Evolutionary conservation across 1,140 invertebrate species (phyloP).

Genomic region (Helicoverpa zea): DNA sequence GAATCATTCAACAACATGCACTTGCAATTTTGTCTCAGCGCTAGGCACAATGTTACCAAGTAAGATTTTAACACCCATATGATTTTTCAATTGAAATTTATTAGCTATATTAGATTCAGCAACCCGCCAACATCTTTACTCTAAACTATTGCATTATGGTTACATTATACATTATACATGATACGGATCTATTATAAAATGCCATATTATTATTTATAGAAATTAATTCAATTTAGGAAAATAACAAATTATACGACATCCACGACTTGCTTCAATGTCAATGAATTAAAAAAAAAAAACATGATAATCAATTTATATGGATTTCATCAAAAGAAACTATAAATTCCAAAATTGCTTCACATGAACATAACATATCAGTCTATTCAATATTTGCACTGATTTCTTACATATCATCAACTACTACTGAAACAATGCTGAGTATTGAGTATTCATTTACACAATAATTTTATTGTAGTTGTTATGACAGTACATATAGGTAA

Average conservation of each 20-base stretch:
- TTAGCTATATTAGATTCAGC: slow-evolving; percentile 18
- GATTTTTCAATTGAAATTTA: slow-evolving; percentile 35
- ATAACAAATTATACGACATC: not conserved
- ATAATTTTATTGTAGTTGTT: not conserved
- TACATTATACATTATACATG: slow-evolving; percentile 20
- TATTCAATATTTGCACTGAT: slow-evolving; percentile 39
- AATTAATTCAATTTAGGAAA: slow-evolving; percentile 4
- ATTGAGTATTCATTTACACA: slow-evolving; percentile 21
- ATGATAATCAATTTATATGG: slow-evolving; percentile 19
- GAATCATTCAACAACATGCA: slow-evolving; percentile 79
- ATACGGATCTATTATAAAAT: slow-evolving; percentile 26
- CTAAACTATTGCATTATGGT: slow-evolving; percentile 35
- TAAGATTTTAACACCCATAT: slow-evolving; percentile 5
- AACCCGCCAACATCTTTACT: slow-evolving; percentile 22
- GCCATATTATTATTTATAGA: slow-evolving; percentile 18
- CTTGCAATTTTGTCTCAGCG: slow-evolving; percentile 50
- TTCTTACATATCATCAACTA: slow-evolving; percentile 18
- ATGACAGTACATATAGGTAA: not conserved
- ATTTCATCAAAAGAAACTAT: slow-evolving; percentile 17
- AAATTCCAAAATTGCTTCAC: slow-evolving; percentile 13
- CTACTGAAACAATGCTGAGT: slow-evolving; percentile 18
- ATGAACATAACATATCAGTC: slow-evolving; percentile 38
- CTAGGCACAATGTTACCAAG: slow-evolving; percentile 10
- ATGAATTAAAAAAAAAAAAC: not conserved
- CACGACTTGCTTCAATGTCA: not conserved